These are phyloP conservation scores for Actinostola sp. DNA, from an alignment of 92 coral and sea anemone species.

Conservation along the genomic window DNA sequence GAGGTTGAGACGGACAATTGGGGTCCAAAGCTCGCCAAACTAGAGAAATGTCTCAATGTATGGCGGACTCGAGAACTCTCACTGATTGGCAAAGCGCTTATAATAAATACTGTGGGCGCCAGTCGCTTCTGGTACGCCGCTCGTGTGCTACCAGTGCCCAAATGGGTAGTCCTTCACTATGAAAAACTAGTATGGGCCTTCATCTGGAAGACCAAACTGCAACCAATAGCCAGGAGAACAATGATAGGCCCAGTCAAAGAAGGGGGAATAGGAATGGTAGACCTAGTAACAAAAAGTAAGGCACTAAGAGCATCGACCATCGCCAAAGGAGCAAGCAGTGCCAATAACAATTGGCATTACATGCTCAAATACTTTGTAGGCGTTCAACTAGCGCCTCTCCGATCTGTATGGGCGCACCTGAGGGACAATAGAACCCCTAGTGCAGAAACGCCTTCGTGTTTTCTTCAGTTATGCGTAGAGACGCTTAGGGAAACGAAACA, in stretches of 20 bases:
- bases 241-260: neutral
- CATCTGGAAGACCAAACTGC: conserved; percentile 6
- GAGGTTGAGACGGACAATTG: conserved; percentile 25
- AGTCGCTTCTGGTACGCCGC: neutral
- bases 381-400: no score
- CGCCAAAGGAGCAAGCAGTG: no score
- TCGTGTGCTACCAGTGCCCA: neutral
- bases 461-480: no score
- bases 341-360: no score
- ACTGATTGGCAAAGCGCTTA: neutral
- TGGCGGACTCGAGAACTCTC: conserved; percentile 19
- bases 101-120: conserved; percentile 11
- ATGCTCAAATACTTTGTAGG: no score
- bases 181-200: neutral
- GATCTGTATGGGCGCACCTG: no score
- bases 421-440: no score
- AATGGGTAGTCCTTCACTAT: neutral
- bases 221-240: neutral
- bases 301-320: neutral
- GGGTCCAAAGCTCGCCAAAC: conserved; percentile 19
- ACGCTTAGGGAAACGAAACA: no score
- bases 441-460: no score
- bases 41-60: conserved; percentile 27
- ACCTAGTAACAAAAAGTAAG: neutral
- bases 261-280: conserved; percentile 12